Base-by-base conservation (phyloP, 2,797 vertebrate genomes). In the Pipistrellus nathusii region DNA sequence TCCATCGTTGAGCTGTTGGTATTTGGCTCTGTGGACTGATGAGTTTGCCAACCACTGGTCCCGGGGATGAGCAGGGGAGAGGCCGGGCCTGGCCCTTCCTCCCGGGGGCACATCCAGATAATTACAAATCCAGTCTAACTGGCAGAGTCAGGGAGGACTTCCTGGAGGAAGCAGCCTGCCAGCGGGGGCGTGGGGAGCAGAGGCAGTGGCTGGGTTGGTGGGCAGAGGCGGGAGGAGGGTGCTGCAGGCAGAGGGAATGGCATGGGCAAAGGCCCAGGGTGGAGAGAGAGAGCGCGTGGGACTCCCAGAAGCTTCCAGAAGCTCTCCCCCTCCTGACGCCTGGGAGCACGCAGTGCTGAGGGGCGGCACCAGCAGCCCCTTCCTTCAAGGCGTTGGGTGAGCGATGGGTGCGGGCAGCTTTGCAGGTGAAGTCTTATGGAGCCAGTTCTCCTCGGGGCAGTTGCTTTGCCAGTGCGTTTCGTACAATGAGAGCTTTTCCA, bases 321-420 rank as follows among this genome's bases (percentile, higher is more conserved):
- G 27, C 12, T 17, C 23, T 32, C 10, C 30, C 8, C 14, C 14
- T 18, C 81, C 72, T 46, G 10, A 5, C 0, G 3, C 8, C 5
- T 44, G 4, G 13, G 38, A 13, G 35, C 41, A 15, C 75, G 0
- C 17, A 1, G 32, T 12, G 32, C 55, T 21, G 20, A 9, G 21
- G 21, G 2, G 10, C 13, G 44, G 44, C 62, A 23, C n/a, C 35
- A 14, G 72, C 20, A 23, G n/a, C 53, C n/a, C 13, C 32, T 9
- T 62, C 27, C 18, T 20, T n/a, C 80, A 66, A 18, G 55, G 44
- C 0, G 0, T 5, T 20, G 20, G 14, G n/a, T 41, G 64, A 82
- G 41, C 68, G 1, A 0, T 15, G 46, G 46, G 35, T 3, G 9
- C 20, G 0, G 25, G 21, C 64, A 5, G 13, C 38, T 5, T 8